Evolutionary conservation across 2,888 invertebrate genomes (phyloP), one percentile per base, ranked within the genome.

Genomic region (Corythucha ciliata): DNA sequence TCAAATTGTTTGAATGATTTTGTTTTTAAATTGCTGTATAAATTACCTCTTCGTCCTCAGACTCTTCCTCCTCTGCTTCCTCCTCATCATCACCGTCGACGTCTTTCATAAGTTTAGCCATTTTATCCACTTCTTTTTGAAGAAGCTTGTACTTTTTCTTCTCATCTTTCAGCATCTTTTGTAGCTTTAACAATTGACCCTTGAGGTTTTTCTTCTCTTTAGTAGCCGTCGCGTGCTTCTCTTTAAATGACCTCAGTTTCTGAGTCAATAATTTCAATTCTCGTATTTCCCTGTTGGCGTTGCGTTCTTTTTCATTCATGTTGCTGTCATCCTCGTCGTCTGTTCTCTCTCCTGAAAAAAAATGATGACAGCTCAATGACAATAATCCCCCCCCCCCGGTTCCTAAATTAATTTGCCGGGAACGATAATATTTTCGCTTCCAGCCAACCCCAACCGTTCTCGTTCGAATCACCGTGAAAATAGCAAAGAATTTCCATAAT

Each of bases 71-170:
- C 18, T 74, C 74, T 3, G 74, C 78, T 2, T 74, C 78, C 40
- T 80, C 78, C n/a, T 79, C 77, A 26, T 79, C 79, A 2, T 82
- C 83, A 5, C 80, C 81, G 1, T 80, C 82, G 2, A 77, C 79
- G 62, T 85, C 84, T 61, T 83, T 87, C 82, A 90, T 82, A 64
- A 88, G 74, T 14, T 82, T 81, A 0, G 88, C 88, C 88, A 90
- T 90, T 70, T 89, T 89, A 64, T 88, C 86, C 8, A 88, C 88
- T 70, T 90, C 89, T 59, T 86, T 86, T 66, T 89, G 86, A 34
- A 90, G 68, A 60, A 79, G 78, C 64, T 83, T 86, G 69, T 81
- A 87, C 68, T 85, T 86, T 63, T 81, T 81, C 64, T 83, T 85
- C 62, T 87, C 89, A 33, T 83, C 82, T 62, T 80, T 83, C 48